Evolutionary conservation across 1,140 invertebrate species (phyloP).

Genomic region (Hyles vespertilio): DNA sequence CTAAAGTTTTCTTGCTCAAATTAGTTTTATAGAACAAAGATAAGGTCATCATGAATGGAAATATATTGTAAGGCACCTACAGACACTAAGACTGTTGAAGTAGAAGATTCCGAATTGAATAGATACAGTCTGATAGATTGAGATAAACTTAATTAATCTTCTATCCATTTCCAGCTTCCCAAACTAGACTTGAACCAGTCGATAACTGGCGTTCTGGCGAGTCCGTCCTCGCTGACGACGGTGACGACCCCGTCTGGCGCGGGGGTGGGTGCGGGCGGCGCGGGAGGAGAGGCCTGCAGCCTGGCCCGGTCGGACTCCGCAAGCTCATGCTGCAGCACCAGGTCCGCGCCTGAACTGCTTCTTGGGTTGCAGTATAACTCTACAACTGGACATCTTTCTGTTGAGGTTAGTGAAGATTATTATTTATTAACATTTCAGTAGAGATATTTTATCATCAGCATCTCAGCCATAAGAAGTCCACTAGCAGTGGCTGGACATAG

Average conservation of each 20-base stretch:
- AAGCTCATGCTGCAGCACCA: constrained; percentile 92
- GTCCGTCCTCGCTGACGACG: constrained; percentile 46
- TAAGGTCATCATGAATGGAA: no score
- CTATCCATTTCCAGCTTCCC: constrained; percentile 32
- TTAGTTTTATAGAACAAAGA: no score
- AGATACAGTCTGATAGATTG: no score
- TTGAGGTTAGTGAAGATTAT: constrained; percentile 81
- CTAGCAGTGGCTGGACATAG: no score
- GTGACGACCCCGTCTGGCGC: constrained; percentile 27
- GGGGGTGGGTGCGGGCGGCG: constrained; percentile 28
- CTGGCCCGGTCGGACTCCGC: constrained; percentile 93
- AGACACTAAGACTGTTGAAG: no score
- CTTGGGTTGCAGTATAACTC: constrained; percentile 94
- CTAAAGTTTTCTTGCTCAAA: no score
- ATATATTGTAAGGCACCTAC: no score
- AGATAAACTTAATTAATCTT: neutral
- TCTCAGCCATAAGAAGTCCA: no score
- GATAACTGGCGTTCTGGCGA: constrained; percentile 50
- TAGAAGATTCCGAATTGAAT: no score
- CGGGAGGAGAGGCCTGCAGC: constrained; percentile 81
- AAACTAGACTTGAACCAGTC: constrained; percentile 47
- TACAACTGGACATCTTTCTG: constrained; percentile 92
- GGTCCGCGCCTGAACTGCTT: constrained; percentile 93
- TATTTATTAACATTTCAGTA: no score
- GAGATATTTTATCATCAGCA: no score